Conservation (phyloP, 2,888 invertebrate species). For the Hypercompe scribonia region DNA sequence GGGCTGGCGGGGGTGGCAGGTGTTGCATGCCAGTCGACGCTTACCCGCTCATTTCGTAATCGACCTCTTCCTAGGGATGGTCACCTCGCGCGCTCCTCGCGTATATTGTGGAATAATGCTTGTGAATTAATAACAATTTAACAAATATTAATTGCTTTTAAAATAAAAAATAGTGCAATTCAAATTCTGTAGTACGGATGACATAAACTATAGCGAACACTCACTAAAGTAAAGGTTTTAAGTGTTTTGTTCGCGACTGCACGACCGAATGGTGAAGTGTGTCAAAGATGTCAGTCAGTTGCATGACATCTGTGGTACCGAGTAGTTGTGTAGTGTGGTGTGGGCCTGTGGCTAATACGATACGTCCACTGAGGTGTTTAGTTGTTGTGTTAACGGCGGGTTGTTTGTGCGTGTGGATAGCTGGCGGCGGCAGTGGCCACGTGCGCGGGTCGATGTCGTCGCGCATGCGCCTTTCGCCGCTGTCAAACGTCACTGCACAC, state of each 20-base stretch:
- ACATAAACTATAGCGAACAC: neutral
- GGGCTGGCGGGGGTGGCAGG: slow-evolving; percentile 64
- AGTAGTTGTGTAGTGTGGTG: slow-evolving; percentile 27
- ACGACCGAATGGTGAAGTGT: slow-evolving; percentile 35
- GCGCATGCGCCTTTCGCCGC: slow-evolving; percentile 69
- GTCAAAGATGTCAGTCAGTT: slow-evolving; percentile 23
- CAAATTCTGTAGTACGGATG: neutral
- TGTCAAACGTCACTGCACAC: slow-evolving; percentile 62
- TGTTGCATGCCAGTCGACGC: slow-evolving; percentile 69
- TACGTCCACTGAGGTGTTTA: slow-evolving; percentile 32
- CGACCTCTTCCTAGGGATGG: slow-evolving; percentile 57
- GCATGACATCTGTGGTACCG: slow-evolving; percentile 29
- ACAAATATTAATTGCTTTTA: slow-evolving; percentile 5
- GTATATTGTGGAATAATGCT: neutral
- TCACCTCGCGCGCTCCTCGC: slow-evolving; percentile 40
- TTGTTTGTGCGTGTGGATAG: slow-evolving; percentile 60
- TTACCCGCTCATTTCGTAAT: slow-evolving; percentile 64
- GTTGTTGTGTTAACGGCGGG: slow-evolving; percentile 39
- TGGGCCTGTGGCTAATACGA: slow-evolving; percentile 26
- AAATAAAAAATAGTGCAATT: slow-evolving; percentile 11
- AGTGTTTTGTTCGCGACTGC: slow-evolving; percentile 29
- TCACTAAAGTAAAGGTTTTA: slow-evolving; percentile 11
- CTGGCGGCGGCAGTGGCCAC: slow-evolving; percentile 58
- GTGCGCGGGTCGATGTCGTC: slow-evolving; percentile 79
- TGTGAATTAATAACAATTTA: slow-evolving; percentile 17